Percentiles rank a stretch among this genome's conserved stretches.
Evolutionary conservation across 2,113 vertebrate genomes (phyloP).

Genomic region (Myotis brandtii): DNA sequence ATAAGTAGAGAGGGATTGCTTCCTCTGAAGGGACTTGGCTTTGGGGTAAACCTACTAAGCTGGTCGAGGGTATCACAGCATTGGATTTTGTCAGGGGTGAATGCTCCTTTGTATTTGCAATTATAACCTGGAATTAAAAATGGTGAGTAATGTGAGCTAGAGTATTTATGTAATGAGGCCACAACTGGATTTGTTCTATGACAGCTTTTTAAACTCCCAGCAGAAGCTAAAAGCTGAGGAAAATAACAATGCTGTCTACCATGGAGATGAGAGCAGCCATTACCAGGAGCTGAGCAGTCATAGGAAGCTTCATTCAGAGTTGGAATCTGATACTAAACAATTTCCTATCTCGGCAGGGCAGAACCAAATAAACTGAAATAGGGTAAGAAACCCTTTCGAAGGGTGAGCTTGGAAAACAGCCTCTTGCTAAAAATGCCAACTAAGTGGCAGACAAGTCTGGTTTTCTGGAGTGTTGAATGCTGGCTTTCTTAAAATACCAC

Average conservation of each 20-base stretch:
- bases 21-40: background rate
- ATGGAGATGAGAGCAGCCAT: background rate
- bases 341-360: background rate
- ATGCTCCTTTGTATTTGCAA: background rate
- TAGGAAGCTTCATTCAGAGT: background rate
- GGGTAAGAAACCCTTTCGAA: background rate
- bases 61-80: background rate
- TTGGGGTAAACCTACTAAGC: background rate
- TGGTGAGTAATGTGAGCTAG: background rate
- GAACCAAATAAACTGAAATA: background rate
- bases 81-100: background rate
- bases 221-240: background rate
- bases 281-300: too few relatives aligned
- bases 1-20: background rate
- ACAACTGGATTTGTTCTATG: background rate
- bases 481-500: background rate
- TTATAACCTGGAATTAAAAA: constrained; percentile 7
- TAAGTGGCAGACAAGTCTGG: background rate
- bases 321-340: background rate
- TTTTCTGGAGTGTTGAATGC: background rate
- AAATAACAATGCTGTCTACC: background rate
- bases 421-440: background rate
- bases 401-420: background rate
- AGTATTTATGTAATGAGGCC: background rate
- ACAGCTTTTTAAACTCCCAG: background rate